Evolutionary conservation across 2,113 vertebrate species (phyloP).

Genomic region (Telmatochromis bifrenatus): DNA sequence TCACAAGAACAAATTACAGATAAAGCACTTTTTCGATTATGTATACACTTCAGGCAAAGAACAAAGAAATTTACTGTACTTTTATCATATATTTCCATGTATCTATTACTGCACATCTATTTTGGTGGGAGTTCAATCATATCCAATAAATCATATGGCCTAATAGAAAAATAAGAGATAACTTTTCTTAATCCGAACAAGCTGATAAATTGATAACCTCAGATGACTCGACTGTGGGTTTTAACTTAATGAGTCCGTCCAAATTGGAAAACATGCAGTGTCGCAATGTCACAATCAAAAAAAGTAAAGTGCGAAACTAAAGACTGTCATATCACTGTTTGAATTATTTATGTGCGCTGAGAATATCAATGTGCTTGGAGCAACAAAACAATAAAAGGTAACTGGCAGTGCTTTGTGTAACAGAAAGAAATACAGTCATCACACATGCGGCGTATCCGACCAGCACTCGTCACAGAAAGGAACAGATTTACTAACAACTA

Average conservation of each 20-base stretch:
- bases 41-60: not conserved
- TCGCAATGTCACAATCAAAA: not conserved
- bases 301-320: not conserved
- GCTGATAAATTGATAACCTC: not conserved
- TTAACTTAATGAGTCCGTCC: not conserved
- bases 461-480: not conserved
- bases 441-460: not conserved
- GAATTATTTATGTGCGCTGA: slow-evolving; percentile 4
- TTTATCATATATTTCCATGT: not conserved
- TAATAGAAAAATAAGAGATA: not conserved
- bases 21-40: not conserved
- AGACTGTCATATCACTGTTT: not conserved
- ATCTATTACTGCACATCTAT: not conserved
- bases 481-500: not conserved
- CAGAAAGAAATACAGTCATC: not conserved
- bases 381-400: not conserved
- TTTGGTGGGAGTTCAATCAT: not conserved
- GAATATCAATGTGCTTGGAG: not conserved
- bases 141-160: not conserved
- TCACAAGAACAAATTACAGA: not conserved
- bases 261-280: not conserved
- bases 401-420: not conserved
- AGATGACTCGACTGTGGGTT: not conserved
- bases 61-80: not conserved
- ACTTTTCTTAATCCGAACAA: not conserved